Conservation (phyloP, 2,113 vertebrate genomes). For the Tragelaphus strepsiceros region DNA sequence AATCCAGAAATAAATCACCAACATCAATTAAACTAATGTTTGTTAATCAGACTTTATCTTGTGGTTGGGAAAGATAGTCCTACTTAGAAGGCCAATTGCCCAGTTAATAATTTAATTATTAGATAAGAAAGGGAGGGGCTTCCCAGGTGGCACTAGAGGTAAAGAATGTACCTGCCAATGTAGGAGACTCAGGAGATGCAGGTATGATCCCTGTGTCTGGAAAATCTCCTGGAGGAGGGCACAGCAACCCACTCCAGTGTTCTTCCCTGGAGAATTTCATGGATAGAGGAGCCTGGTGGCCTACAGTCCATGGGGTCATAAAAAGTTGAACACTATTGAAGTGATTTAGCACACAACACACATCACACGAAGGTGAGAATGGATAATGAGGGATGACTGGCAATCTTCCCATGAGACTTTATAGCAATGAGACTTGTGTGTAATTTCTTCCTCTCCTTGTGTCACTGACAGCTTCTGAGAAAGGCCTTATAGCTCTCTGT, state of each 20-base stretch:
- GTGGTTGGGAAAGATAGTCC: background rate
- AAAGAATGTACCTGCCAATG: background rate
- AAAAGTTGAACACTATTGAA: background rate
- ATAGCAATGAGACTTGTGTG: background rate
- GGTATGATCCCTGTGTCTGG: background rate
- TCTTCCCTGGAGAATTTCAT: background rate
- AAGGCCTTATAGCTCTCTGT: background rate
- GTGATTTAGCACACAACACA: background rate
- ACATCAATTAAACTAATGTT: background rate
- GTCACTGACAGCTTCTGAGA: background rate
- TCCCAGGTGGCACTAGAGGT: background rate
- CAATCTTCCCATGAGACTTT: background rate
- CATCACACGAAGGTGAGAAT: background rate
- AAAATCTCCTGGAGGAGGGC: background rate
- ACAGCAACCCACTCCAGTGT: background rate
- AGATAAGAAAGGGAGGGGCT: background rate
- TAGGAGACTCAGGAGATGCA: background rate
- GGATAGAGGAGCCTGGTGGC: background rate
- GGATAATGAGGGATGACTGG: background rate
- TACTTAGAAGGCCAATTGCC: background rate
- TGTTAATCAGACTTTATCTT: background rate
- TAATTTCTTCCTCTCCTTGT: background rate
- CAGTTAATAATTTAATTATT: background rate
- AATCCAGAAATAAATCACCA: background rate
- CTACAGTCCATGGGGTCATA: background rate